Percentiles rank a stretch among this genome's conserved stretches.
Evolutionary conservation across 1,140 invertebrate genomes (phyloP).

Genomic region (Matsumurasca onukii): DNA sequence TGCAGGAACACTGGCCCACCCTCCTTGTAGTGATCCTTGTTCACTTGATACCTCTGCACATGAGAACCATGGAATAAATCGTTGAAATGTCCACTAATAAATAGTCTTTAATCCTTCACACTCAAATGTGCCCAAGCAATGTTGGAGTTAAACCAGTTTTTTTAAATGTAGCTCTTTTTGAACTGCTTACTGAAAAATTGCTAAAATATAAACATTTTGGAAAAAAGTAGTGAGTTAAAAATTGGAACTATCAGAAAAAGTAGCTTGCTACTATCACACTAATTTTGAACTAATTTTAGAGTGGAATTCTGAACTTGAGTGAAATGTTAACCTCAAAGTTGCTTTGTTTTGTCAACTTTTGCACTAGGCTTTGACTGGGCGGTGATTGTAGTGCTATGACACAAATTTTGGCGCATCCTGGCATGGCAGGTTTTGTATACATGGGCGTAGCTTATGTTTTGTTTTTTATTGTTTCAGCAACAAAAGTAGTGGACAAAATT

Average conservation of each 20-base stretch:
- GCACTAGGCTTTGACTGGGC: too few relatives aligned
- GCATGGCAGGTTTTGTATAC: too few relatives aligned
- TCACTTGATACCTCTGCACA: slow-evolving; percentile 74
- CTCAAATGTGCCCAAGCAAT: not conserved
- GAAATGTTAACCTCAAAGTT: too few relatives aligned
- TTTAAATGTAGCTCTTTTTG: not conserved
- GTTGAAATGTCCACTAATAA: not conserved
- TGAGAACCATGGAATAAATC: not conserved
- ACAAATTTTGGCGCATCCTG: too few relatives aligned
- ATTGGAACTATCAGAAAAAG: not conserved
- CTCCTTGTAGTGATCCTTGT: slow-evolving; percentile 64
- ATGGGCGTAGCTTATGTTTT: too few relatives aligned
- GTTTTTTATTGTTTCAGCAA: too few relatives aligned
- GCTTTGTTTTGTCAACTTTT: too few relatives aligned
- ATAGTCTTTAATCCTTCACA: not conserved
- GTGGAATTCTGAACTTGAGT: too few relatives aligned
- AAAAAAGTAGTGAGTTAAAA: not conserved
- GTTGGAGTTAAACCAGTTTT: not conserved
- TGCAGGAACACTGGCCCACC: slow-evolving; percentile 81
- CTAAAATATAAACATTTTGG: not conserved
- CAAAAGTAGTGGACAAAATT: too few relatives aligned
- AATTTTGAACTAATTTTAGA: too few relatives aligned
- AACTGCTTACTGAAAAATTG: not conserved
- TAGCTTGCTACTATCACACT: too few relatives aligned
- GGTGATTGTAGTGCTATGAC: too few relatives aligned